phyloP scores from a whole-genome alignment of 2,113 vertebrate genomes.

The Thinocorus orbignyianus region DNA sequence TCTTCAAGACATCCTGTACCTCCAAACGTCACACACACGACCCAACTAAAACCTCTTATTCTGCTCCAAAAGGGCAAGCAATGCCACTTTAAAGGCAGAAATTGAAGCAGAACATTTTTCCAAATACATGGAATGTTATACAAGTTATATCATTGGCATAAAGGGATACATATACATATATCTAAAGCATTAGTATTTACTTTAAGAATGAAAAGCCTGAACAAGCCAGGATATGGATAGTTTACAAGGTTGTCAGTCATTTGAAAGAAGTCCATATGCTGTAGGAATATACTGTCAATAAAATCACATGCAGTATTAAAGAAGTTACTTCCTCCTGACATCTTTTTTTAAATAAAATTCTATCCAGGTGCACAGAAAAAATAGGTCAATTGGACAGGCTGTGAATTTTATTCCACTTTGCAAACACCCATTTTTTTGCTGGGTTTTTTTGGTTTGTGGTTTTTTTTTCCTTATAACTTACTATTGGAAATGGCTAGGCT shows the following conservation, averaged over 20 bases:
- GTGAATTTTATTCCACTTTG: not conserved
- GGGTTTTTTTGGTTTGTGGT: not conserved
- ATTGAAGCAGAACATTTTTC: not conserved
- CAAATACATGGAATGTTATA: not conserved
- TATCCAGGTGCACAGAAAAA: not conserved
- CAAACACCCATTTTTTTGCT: not conserved
- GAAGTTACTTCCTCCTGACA: not conserved
- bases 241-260: not conserved
- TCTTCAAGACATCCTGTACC: not conserved
- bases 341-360: not conserved
- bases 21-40: not conserved
- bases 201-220: not conserved
- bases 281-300: not conserved
- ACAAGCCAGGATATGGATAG: not conserved
- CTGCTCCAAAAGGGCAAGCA: not conserved
- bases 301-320: not conserved
- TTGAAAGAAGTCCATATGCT: not conserved
- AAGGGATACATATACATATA: not conserved
- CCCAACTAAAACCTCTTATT: not conserved
- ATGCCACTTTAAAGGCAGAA: not conserved
- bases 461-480: not conserved
- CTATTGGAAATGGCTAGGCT: not conserved
- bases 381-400: not conserved
- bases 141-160: not conserved
- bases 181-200: not conserved